A percentile compares a stretch with the other conserved stretches of the same genome.
These are phyloP conservation scores for Oligia latruncula DNA, from an alignment of 2,888 invertebrate genomes.

Conservation along the genomic window DNA sequence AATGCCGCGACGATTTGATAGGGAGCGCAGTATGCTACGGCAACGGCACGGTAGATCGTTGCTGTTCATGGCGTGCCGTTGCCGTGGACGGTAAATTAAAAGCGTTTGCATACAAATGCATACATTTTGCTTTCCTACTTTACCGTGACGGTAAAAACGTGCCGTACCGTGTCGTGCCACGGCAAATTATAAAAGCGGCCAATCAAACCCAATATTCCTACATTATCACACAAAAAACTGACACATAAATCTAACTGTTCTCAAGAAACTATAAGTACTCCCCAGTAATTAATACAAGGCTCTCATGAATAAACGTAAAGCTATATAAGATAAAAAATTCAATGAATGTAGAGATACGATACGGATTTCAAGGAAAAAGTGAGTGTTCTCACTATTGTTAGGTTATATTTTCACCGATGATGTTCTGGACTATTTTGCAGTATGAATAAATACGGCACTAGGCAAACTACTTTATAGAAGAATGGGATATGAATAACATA, in stretches of 20 bases:
- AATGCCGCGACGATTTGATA: too few relatives aligned
- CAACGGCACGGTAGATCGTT: too few relatives aligned
- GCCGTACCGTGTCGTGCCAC: too few relatives aligned
- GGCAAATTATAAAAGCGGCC: too few relatives aligned
- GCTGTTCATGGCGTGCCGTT: too few relatives aligned
- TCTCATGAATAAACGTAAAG: conserved; percentile 27
- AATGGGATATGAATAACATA: conserved; percentile 6
- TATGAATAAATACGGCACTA: neutral
- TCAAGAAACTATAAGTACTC: conserved; percentile 9
- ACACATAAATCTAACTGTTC: neutral
- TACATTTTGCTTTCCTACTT: too few relatives aligned
- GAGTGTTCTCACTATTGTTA: neutral
- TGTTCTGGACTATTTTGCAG: neutral
- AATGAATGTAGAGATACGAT: conserved; percentile 16
- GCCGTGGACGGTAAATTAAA: too few relatives aligned
- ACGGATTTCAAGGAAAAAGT: conserved; percentile 11
- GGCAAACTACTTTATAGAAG: neutral
- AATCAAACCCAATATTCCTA: neutral
- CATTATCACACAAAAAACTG: neutral
- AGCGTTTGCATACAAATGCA: too few relatives aligned
- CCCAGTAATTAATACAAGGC: conserved; percentile 31
- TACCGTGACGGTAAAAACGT: too few relatives aligned
- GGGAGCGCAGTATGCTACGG: too few relatives aligned
- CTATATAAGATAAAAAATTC: conserved; percentile 21
- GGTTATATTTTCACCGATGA: neutral